These are phyloP conservation scores for Apis mellifera DNA, from an alignment of 1,140 invertebrate genomes.

Conservation along the genomic window DNA sequence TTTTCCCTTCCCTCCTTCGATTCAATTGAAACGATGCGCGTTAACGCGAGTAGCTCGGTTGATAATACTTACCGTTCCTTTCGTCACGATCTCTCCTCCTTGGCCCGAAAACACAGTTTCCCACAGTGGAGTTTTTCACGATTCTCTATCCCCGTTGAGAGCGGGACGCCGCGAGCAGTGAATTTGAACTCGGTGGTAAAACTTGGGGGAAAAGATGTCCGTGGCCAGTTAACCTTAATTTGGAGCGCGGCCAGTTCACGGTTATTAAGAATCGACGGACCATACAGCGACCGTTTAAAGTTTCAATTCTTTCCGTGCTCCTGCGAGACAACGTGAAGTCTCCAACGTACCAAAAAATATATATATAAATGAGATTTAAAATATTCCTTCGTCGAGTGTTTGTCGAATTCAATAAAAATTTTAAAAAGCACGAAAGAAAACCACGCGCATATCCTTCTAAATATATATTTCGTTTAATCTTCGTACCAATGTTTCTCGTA, in stretches of 20 bases:
- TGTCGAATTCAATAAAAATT: too few relatives aligned
- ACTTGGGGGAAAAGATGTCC: slow-evolving; percentile 48
- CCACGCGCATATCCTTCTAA: too few relatives aligned
- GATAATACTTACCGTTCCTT: slow-evolving; percentile 25
- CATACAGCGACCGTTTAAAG: slow-evolving; percentile 47
- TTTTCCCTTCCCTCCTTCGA: neutral
- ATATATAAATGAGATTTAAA: too few relatives aligned
- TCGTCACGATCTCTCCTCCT: slow-evolving; percentile 2
- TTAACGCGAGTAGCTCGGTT: slow-evolving; percentile 3
- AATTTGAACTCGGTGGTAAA: slow-evolving; percentile 39
- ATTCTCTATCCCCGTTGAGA: neutral
- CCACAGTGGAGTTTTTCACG: neutral
- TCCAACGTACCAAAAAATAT: too few relatives aligned
- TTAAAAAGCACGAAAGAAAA: too few relatives aligned
- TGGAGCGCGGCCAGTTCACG: slow-evolving; percentile 68
- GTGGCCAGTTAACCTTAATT: slow-evolving; percentile 67
- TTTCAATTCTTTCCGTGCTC: slow-evolving; percentile 61
- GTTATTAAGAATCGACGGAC: slow-evolving; percentile 58
- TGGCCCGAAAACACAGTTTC: slow-evolving; percentile 3
- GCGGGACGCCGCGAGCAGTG: slow-evolving; percentile 14
- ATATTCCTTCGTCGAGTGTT: too few relatives aligned
- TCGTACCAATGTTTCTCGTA: too few relatives aligned
- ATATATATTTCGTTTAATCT: too few relatives aligned
- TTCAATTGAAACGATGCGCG: neutral
- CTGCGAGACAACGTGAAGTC: neutral